Base-by-base conservation (phyloP, 2,113 vertebrate genomes). In the Neolamprologus kungweensis region DNA sequence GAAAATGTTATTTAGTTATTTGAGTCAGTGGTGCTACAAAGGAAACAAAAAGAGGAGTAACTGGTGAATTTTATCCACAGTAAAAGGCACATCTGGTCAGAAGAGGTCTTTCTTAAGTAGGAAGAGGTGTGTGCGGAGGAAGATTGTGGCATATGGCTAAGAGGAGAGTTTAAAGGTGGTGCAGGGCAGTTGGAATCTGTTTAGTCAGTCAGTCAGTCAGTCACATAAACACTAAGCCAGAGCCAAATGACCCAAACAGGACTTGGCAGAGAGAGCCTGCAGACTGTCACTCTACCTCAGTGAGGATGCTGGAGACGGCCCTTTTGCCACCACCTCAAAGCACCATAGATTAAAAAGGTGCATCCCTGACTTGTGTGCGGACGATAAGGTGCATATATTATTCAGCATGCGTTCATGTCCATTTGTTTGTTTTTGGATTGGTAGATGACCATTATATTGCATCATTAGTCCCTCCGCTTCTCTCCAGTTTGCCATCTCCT, bases 241-340 rank as follows among this genome's bases (percentile, higher is more conserved):
- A 89, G 80, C 78, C 93, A 57, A 88, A 73, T 86, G 88, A 92
- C 89, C 88, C 82, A 86, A 92, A 94, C 88, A 37, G 19, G 87
- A 88, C 28, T 65, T 93, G 91, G 87, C 94, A 94, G 91, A 3
- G 11, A 83, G 85, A 9, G 83, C 75, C 71, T 42, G 82, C 81
- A 83, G 81, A 87, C 82, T n/a, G 58, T 83, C 91, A 68, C 83
- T 85, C 16, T 45, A 55, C 68, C 88, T 80, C 60, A 47, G 73
- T 51, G 73, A 78, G 73, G 73, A 78, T 78, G 26, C 45, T 78
- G 71, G 26, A 78, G 71, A 31, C 10, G 16, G 2, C 26, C 45
- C 10, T 31, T 68, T 13, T 28, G 26, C 42, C 51, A 65, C 68
- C 2, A 21, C 14, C 85, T 73, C 33, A 23, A 3, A 87, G 55